A percentile compares a stretch with the other conserved stretches of the same genome.
Evolutionary conservation across 1,140 invertebrate genomes (phyloP).

Genomic region (Chlorops oryzae): DNA sequence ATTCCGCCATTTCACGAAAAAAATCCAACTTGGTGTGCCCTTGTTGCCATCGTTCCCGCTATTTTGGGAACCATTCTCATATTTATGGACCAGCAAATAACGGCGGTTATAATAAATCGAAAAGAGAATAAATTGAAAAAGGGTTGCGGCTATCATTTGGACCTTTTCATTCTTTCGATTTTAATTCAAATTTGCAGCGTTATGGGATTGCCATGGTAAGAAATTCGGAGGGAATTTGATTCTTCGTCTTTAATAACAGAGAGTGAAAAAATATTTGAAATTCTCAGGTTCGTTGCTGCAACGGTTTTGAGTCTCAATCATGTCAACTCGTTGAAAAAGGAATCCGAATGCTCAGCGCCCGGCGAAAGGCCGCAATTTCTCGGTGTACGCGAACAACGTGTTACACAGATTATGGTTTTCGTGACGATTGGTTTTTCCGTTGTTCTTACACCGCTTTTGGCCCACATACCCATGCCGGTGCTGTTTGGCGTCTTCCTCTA

Average conservation of each 20-base stretch:
- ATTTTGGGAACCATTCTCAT: slow-evolving; percentile 95
- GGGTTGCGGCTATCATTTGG: slow-evolving; percentile 96
- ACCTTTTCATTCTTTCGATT: slow-evolving; percentile 85
- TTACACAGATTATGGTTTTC: slow-evolving; percentile 94
- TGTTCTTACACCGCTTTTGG: slow-evolving; percentile 81
- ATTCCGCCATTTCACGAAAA: slow-evolving; percentile 75
- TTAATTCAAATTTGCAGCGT: slow-evolving; percentile 87
- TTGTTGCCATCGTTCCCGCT: slow-evolving; percentile 82
- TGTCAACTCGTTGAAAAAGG: slow-evolving; percentile 93
- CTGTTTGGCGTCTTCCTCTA: slow-evolving; percentile 98
- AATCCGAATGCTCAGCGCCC: slow-evolving; percentile 93
- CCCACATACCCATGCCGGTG: slow-evolving; percentile 96
- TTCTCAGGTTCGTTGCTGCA: slow-evolving; percentile 76
- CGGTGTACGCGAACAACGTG: slow-evolving; percentile 94
- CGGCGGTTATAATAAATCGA: slow-evolving; percentile 95
- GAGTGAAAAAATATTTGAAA: too few species aligned
- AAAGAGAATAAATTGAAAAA: slow-evolving; percentile 98
- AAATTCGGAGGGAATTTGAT: too few species aligned
- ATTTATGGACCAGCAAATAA: slow-evolving; percentile 99
- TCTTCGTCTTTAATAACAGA: background rate
- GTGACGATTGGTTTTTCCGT: slow-evolving; percentile 91
- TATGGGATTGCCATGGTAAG: slow-evolving; percentile 91
- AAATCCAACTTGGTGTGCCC: slow-evolving; percentile 81
- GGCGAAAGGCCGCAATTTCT: slow-evolving; percentile 97
- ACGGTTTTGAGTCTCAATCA: slow-evolving; percentile 98